Base-by-base conservation (phyloP, 2,113 vertebrate genomes). In the Electrona antarctica region DNA sequence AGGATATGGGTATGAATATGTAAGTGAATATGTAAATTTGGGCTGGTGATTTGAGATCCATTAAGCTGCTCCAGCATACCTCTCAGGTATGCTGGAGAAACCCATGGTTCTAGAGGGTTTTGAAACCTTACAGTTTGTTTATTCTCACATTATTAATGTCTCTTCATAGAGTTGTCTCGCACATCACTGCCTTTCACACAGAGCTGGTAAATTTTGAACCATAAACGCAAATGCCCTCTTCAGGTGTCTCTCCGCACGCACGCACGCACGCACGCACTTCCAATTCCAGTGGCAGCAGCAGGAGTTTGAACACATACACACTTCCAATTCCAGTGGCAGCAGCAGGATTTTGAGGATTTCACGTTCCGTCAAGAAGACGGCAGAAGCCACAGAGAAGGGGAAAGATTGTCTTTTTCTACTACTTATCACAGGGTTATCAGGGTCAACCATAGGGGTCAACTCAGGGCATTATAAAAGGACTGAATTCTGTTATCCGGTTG, bases 21-120 rank as follows among this genome's bases (percentile, higher is more conserved):
- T 72, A 76, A 67, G 56, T 6, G 41, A 55, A 76, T 73, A 72
- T 81, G 63, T 76, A 78, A 67, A 82, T 87, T 12, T 41, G 0
- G 2, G 47, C 73, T 67, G 54, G 33, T 79, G 60, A 80, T 82
- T 47, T 60, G 28, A 77, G 70, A 66, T 62, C 41, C 9, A 14
- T 21, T 55, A 77, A 78, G 67, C 46, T 64, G 7, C 14, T 0
- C 9, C 15, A n/a, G 21, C 21, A 21, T 64, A 29, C 73, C 81
- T 61, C 28, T 14, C 28, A 62, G 33, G 0, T 41, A 21, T 21
- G 21, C 21, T 21, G 21, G 21, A 21, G 69, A 69, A 69, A 57
- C 41, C 7, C 2, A 4, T 41, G 28, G 14, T 77, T 78, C 47
- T 63, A 14, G 33, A 13, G 13, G 48, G 48, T 73, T 74, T 68